Conservation (phyloP, 2,113 vertebrate species). For the Chloropsis cyanopogon region DNA sequence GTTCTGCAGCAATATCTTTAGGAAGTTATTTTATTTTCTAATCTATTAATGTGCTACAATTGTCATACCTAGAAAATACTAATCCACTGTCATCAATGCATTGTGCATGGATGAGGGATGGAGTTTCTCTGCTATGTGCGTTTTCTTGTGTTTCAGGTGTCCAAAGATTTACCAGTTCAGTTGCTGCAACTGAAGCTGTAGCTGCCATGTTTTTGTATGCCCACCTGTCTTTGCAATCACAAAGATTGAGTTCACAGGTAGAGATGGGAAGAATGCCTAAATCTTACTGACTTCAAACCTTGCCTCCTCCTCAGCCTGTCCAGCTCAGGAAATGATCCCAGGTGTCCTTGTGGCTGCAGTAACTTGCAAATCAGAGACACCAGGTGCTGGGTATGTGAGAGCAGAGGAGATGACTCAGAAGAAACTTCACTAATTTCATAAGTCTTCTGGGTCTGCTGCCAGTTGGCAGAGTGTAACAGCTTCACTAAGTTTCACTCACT, state of each 20-base stretch:
- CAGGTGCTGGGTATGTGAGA: not conserved
- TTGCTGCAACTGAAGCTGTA: not conserved
- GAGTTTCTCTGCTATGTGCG: not conserved
- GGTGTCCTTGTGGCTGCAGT: not conserved
- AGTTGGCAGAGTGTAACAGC: not conserved
- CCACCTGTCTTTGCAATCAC: not conserved
- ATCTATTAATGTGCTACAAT: not conserved
- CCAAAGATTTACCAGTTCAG: not conserved
- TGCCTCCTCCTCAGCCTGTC: not conserved
- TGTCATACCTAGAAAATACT: not conserved
- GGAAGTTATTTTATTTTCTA: not conserved
- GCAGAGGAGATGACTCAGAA: not conserved
- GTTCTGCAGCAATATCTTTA: not conserved
- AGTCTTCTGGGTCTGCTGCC: constrained; percentile 14
- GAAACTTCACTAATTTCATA: not conserved
- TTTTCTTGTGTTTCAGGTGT: not conserved
- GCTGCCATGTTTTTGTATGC: not conserved
- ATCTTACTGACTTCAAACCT: not conserved
- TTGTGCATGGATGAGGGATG: not conserved
- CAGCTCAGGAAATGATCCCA: not conserved
- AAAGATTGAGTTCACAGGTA: not conserved
- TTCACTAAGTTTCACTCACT: not conserved
- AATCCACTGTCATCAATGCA: fast-evolving
- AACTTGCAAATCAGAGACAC: not conserved
- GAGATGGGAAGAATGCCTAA: not conserved